A percentile compares a stretch with the other conserved stretches of the same genome.
Conservation (phyloP, 2,113 vertebrate genomes). For the Gobio gobio region DNA sequence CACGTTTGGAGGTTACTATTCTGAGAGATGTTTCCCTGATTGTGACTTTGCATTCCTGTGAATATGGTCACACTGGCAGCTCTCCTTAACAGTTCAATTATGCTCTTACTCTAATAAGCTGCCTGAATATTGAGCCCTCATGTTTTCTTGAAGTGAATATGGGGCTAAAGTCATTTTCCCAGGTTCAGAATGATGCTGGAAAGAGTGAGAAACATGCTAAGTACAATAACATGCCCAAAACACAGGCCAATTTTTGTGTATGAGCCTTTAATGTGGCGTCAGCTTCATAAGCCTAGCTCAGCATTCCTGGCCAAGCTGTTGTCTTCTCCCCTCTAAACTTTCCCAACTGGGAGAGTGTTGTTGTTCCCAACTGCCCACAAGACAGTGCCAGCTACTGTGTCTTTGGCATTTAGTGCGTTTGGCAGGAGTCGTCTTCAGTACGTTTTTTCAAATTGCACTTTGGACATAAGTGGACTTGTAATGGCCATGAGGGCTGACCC, state of each 20-base stretch:
- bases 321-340: background rate
- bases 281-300: conserved; percentile 37
- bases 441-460: background rate
- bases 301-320: conserved; percentile 18
- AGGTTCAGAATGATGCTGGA: conserved; percentile 26
- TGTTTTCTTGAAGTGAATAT: background rate
- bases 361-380: conserved; percentile 33
- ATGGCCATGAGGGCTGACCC: conserved; percentile 13
- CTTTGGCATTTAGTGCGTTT: conserved; percentile 44
- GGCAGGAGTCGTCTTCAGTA: background rate
- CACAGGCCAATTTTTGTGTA: conserved; percentile 8
- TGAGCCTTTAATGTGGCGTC: conserved; percentile 16
- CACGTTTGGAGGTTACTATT: background rate
- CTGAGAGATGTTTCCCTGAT: background rate
- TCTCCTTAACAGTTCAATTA: background rate
- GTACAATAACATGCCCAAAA: conserved; percentile 23
- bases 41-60: background rate
- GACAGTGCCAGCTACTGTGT: conserved; percentile 35
- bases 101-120: conserved; percentile 16
- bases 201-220: conserved; percentile 25
- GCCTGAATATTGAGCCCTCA: conserved; percentile 26
- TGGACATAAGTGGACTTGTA: conserved; percentile 23
- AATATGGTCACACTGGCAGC: background rate
- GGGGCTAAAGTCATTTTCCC: conserved; percentile 28
- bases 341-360: conserved; percentile 1